phyloP scores from a whole-genome alignment of 1,140 invertebrate genomes.

The Cepaea nemoralis region DNA sequence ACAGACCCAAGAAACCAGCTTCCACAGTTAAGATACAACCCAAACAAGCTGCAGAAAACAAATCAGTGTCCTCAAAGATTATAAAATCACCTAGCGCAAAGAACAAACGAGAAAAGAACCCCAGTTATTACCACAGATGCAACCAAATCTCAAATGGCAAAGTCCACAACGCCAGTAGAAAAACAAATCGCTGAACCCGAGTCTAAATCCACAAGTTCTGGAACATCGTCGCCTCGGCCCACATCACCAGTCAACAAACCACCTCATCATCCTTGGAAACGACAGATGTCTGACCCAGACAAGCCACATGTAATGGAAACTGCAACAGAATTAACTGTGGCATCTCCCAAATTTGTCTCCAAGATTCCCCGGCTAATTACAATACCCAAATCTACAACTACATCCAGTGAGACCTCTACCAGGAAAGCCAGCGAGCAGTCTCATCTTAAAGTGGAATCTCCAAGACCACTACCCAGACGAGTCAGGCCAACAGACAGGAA shows the following conservation, averaged over 20 bases:
- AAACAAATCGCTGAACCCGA: constrained; percentile 14
- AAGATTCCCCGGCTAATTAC: constrained; percentile 13
- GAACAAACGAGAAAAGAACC: neutral
- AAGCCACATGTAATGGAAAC: neutral
- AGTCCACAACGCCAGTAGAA: neutral
- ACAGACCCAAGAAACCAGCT: neutral
- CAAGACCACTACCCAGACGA: neutral
- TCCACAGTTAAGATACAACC: constrained; percentile 3
- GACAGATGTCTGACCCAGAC: constrained; percentile 27
- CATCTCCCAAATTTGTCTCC: constrained; percentile 24
- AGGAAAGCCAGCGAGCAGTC: neutral
- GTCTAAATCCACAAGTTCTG: neutral
- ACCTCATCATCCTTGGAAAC: constrained; percentile 29
- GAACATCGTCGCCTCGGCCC: constrained; percentile 16
- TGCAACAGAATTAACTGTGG: neutral
- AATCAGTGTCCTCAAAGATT: constrained; percentile 23
- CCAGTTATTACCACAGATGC: neutral
- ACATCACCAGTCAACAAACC: constrained; percentile 24
- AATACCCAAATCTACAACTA: neutral
- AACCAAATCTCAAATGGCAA: neutral
- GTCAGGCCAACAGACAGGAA: constrained; percentile 10
- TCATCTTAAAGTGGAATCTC: neutral
- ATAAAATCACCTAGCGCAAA: constrained; percentile 29
- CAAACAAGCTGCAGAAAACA: constrained; percentile 26
- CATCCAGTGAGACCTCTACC: neutral